Evolutionary conservation across 2,797 vertebrate genomes (phyloP).

Genomic region (Macropodus opercularis): DNA sequence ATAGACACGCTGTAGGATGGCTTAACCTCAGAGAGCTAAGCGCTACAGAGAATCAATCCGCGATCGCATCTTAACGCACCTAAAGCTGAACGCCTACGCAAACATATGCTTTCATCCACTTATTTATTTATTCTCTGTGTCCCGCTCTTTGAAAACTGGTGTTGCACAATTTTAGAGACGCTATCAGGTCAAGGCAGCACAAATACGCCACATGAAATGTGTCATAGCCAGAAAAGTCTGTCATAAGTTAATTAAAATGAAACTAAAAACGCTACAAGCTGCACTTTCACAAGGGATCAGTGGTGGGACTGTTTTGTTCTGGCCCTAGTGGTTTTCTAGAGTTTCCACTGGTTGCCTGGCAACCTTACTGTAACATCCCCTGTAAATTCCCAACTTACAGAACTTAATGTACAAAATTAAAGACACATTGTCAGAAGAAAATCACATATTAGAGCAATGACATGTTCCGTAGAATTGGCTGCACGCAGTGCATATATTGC

Average conservation of each 20-base stretch:
- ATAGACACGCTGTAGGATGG: constrained; percentile 36
- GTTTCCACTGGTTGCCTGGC: background rate
- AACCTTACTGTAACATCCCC: background rate
- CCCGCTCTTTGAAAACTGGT: constrained; percentile 25
- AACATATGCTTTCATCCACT: constrained; percentile 60
- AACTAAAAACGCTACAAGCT: background rate
- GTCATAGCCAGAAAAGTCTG: background rate
- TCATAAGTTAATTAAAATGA: background rate
- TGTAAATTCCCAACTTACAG: background rate
- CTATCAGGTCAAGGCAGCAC: constrained; percentile 13
- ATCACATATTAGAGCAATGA: too few relatives aligned
- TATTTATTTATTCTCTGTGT: constrained; percentile 20
- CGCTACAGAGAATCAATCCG: constrained; percentile 43
- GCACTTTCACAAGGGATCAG: background rate
- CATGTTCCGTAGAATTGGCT: too few relatives aligned
- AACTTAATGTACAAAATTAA: background rate
- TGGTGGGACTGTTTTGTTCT: background rate
- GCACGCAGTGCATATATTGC: too few relatives aligned
- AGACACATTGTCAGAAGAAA: too few relatives aligned
- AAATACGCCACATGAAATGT: constrained; percentile 13
- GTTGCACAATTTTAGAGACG: constrained; percentile 32
- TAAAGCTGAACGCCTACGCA: constrained; percentile 56
- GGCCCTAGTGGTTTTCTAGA: background rate
- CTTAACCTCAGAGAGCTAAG: constrained; percentile 35
- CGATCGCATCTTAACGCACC: constrained; percentile 45